Base-by-base conservation (phyloP, 2,797 vertebrate species). In the Phataginus tricuspis region DNA sequence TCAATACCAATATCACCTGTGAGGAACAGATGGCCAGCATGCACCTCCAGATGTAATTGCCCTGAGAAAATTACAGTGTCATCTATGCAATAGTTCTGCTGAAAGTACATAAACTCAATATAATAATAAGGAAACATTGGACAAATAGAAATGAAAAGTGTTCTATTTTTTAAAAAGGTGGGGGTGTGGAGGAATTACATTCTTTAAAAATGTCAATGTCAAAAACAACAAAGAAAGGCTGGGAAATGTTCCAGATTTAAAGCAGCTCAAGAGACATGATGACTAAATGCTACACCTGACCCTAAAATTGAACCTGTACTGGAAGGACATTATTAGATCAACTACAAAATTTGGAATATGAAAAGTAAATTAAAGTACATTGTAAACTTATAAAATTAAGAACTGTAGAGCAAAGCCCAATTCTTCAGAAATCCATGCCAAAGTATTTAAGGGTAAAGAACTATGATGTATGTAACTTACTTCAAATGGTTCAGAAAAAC, bases 201-300 rank as follows among this genome's bases (percentile, higher is more conserved):
- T 86, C 77, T 92, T 94, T 16, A 90, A 92, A 93, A 94, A 88
- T 57, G 87, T 87, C 85, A 92, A 11, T 96, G 80, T 87, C 59
- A 84, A 53, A 95, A 84, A 91, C 77, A 27, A 78, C 51, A 94
- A 59, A 79, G n/a, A 78, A 53, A 87, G 25, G 5, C 79, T 91
- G 23, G n/a, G n/a, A 79, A 91, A 86, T 74, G 37, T 72, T 95
- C 53, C 59, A 78, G 45, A 83, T 86, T 94, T 91, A 89, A 96
- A 72, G 39, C 1, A 25, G 49, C 23, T 93, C 72, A 61, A 78
- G 63, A 93, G 45, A 89, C 5, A 31, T 78, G 42, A 69, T 77
- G 79, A 37, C 31, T 92, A 96, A 94, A 72, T 80, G 83, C 77
- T 91, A 55, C 78, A 57, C 49, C 80, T 95, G 42, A 91, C 61